These are phyloP conservation scores for Monomorium pharaonis DNA, from an alignment of 1,140 invertebrate species.

Conservation along the genomic window DNA sequence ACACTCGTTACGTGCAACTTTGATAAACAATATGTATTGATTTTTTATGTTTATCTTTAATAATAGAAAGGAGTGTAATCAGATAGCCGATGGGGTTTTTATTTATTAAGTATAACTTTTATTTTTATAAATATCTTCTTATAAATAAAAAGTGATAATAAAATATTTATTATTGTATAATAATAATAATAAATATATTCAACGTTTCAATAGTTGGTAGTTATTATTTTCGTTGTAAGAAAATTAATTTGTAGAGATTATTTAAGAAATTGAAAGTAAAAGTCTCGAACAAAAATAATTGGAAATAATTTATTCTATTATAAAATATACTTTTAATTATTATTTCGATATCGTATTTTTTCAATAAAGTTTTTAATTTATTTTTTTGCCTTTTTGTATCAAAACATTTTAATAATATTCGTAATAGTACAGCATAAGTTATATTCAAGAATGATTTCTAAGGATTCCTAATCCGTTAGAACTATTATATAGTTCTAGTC, in stretches of 20 bases:
- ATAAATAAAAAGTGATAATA: background rate
- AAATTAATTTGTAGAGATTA: background rate
- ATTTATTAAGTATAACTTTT: background rate
- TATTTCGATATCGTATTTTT: background rate
- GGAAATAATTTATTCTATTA: background rate
- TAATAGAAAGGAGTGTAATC: background rate
- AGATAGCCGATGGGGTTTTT: background rate
- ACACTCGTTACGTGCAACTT: conserved; percentile 37
- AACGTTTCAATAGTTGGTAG: background rate
- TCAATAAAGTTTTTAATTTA: background rate
- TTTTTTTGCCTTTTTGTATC: background rate
- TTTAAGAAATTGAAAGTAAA: background rate
- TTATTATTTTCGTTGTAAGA: background rate
- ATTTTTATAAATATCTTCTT: no score
- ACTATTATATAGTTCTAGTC: background rate
- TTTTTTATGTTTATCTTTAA: conserved; percentile 1
- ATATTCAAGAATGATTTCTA: background rate
- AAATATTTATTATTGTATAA: no score
- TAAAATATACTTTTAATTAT: background rate
- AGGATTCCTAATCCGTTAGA: background rate
- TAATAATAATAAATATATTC: background rate
- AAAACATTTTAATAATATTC: background rate
- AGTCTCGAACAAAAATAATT: background rate
- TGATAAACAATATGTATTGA: conserved; percentile 3
- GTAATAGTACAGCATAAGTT: background rate